phyloP scores from a whole-genome alignment of 2,797 vertebrate genomes.

The Streptopelia turtur region DNA sequence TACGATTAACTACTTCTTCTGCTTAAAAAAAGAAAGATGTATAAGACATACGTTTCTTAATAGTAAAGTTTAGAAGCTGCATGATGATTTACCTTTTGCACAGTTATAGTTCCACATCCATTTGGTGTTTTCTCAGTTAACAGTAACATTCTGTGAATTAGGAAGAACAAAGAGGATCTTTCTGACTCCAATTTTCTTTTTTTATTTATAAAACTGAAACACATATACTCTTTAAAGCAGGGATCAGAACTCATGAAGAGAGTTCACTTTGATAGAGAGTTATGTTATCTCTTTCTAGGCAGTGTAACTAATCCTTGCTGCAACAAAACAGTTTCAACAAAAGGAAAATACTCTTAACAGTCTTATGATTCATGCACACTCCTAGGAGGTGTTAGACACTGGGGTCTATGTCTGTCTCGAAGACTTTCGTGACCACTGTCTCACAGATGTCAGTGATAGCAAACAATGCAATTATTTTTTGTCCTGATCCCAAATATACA shows the following conservation, averaged over 20 bases:
- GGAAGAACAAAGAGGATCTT: neutral
- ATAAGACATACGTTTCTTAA: neutral
- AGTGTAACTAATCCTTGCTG: neutral
- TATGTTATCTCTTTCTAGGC: neutral
- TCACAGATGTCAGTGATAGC: neutral
- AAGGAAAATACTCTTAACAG: neutral
- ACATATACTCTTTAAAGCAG: neutral
- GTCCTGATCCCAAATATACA: accelerated
- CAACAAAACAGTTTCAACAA: neutral
- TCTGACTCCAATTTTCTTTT: neutral
- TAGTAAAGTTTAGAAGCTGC: neutral
- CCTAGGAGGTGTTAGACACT: neutral
- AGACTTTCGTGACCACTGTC: neutral
- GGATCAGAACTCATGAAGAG: neutral
- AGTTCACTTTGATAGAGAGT: neutral
- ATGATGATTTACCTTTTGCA: neutral
- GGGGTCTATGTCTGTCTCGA: neutral
- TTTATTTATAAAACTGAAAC: neutral
- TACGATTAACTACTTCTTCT: neutral
- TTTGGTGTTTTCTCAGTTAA: neutral
- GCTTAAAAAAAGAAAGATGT: neutral
- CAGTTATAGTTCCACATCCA: neutral
- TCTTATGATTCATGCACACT: neutral
- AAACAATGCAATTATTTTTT: neutral
- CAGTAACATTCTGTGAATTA: neutral